Conservation (phyloP, 2,888 invertebrate genomes). For the Colostygia pectinataria region DNA sequence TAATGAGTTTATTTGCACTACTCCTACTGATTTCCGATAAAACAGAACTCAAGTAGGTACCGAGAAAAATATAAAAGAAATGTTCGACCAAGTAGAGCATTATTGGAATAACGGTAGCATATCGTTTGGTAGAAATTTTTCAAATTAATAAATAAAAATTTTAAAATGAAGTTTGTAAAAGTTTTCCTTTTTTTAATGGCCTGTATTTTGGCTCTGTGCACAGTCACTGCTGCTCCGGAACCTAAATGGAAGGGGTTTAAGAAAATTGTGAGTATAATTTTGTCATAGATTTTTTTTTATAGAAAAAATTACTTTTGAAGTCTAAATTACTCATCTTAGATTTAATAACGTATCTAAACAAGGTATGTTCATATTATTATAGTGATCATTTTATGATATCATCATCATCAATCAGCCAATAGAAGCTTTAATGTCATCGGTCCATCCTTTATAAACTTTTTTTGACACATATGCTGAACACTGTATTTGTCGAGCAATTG, state of each 20-base stretch:
- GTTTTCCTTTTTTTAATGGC: conserved; percentile 40
- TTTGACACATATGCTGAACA: too few species aligned
- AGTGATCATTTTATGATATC: too few species aligned
- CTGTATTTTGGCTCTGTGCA: conserved; percentile 34
- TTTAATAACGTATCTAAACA: too few species aligned
- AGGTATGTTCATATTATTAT: too few species aligned
- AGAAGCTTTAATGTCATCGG: too few species aligned
- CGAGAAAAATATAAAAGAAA: conserved; percentile 21
- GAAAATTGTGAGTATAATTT: conserved; percentile 14
- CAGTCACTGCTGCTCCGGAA: conserved; percentile 43
- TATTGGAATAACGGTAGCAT: conserved; percentile 13
- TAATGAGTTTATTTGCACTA: conserved; percentile 15
- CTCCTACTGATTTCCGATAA: conserved; percentile 13
- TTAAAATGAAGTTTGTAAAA: conserved; percentile 49
- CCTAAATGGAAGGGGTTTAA: conserved; percentile 49
- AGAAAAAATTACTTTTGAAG: background rate
- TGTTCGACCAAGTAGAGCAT: conserved; percentile 18
- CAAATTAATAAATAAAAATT: too few species aligned
- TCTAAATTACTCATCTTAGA: too few species aligned
- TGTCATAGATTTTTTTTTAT: background rate
- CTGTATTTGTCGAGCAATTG: too few species aligned
- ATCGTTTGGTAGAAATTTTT: background rate
- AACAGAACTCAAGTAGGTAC: conserved; percentile 8
- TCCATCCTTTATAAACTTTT: too few species aligned
- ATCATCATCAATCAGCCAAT: too few species aligned